phyloP scores from a whole-genome alignment of 1,140 invertebrate species.

The Zaprionus lachaisei region DNA sequence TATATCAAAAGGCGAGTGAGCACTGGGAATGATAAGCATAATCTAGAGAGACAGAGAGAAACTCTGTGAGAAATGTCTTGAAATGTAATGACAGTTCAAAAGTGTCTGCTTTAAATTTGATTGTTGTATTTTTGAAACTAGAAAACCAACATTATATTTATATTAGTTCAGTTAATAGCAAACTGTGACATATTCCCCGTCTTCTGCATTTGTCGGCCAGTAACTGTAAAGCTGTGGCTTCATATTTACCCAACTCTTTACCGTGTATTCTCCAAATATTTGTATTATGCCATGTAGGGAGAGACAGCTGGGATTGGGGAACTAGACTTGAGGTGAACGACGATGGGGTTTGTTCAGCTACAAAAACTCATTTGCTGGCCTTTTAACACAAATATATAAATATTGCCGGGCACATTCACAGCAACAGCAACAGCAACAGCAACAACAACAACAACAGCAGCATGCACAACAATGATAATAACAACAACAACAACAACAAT shows the following conservation, averaged over 20 bases:
- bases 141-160: background rate
- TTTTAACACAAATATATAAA: slow-evolving; percentile 40
- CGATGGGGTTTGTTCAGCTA: slow-evolving; percentile 16
- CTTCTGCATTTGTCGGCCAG: background rate
- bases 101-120: background rate
- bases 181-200: background rate
- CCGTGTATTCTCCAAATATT: slow-evolving; percentile 23
- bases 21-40: slow-evolving; percentile 28
- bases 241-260: slow-evolving; percentile 36
- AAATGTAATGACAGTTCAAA: slow-evolving; percentile 15
- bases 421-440: background rate
- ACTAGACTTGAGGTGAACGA: background rate
- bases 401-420: slow-evolving; percentile 14
- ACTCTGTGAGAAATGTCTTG: slow-evolving; percentile 1
- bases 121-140: background rate
- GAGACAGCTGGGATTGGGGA: slow-evolving; percentile 18
- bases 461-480: background rate
- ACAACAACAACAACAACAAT: background rate
- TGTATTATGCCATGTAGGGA: slow-evolving; percentile 10
- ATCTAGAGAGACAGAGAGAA: slow-evolving; percentile 26
- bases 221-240: slow-evolving; percentile 6
- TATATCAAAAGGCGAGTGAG: slow-evolving; percentile 21
- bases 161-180: background rate
- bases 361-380: slow-evolving; percentile 38
- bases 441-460: background rate